Evolutionary conservation across 2,888 invertebrate species (phyloP), one percentile per base, ranked within the genome.

Genomic region (Yponomeuta evonymella): DNA sequence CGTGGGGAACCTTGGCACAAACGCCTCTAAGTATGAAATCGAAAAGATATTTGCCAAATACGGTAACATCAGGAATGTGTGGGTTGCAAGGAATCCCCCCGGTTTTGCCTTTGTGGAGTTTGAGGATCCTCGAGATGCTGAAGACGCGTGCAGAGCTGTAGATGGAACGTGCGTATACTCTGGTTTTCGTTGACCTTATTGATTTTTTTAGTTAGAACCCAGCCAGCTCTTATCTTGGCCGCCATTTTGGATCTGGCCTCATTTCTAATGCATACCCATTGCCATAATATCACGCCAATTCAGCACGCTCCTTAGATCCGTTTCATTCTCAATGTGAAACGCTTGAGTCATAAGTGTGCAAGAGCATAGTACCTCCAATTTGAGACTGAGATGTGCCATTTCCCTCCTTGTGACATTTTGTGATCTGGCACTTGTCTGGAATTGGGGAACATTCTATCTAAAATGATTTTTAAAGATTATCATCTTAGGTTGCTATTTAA

Each of bases 61-160:
- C 86, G 98, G 98, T 10, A 96, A 96, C 65, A 93, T 98, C 75
- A 94, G 96, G 78, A 98, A 97, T 87, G 97, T 98, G 69, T 98
- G 98, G 98, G 97, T 98, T 70, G 98, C 98, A 0, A 93, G 98
- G 79, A 97, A 98, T 83, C 98, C 98, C 64, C 97, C 98, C 8
- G 98, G 97, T 29, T 97, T 97, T 88, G 97, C 97, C 0, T 97
- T 97, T 86, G 96, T 97, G 5, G 97, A 97, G 87, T 97, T 94
- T 85, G 97, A 97, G 89, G 97, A 98, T 81, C 94, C 96, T 23
- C 91, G 97, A 73, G 98, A 98, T 83, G 97, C 97, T 15, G 96
- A 97, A 86, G 97, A 97, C 85, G 95, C 97, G 48, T 96, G 96
- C 15, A 91, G 96, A 79, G 96, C 96, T 43, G 89, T 97, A 80